Percentiles rank a stretch among this genome's conserved stretches.
Conservation (phyloP, 2,888 invertebrate genomes). For the Brachyopa scutellaris region DNA sequence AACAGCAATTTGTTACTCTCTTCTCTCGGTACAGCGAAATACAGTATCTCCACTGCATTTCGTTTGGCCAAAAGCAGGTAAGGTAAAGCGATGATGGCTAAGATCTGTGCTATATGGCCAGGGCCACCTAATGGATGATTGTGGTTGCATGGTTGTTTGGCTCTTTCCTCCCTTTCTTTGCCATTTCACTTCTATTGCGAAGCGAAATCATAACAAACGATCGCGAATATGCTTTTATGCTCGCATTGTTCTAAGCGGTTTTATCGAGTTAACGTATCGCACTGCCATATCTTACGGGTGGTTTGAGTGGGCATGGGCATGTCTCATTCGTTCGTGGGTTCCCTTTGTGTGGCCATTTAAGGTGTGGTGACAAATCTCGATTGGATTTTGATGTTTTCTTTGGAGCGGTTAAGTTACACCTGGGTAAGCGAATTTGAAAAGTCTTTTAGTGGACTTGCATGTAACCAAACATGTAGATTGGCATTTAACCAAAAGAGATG, state of each 20-base stretch:
- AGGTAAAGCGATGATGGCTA: conserved; percentile 2
- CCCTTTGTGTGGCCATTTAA: conserved; percentile 52
- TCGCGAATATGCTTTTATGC: conserved; percentile 33
- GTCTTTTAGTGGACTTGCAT: not conserved
- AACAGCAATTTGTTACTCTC: conserved; percentile 39
- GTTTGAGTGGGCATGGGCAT: not conserved
- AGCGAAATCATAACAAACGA: conserved; percentile 42
- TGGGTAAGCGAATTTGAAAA: conserved; percentile 5
- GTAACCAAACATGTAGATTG: not conserved
- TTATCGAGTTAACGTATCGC: conserved; percentile 42
- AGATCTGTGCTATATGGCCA: conserved; percentile 55
- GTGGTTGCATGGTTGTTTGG: conserved; percentile 39
- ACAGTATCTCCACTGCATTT: not conserved
- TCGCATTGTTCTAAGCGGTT: conserved; percentile 45
- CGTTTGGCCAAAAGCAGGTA: conserved; percentile 11
- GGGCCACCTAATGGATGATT: conserved; percentile 60
- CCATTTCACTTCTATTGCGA: not conserved
- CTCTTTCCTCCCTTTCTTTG: not conserved
- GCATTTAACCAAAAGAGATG: too few relatives aligned
- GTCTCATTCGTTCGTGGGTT: conserved; percentile 1
- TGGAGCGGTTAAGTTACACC: not conserved
- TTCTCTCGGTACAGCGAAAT: not conserved
- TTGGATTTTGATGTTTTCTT: conserved; percentile 51
- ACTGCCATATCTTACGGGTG: conserved; percentile 35
- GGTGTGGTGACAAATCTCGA: conserved; percentile 65